Evolutionary conservation across 2,888 invertebrate genomes (phyloP).

Genomic region (Lycaena phlaeas): DNA sequence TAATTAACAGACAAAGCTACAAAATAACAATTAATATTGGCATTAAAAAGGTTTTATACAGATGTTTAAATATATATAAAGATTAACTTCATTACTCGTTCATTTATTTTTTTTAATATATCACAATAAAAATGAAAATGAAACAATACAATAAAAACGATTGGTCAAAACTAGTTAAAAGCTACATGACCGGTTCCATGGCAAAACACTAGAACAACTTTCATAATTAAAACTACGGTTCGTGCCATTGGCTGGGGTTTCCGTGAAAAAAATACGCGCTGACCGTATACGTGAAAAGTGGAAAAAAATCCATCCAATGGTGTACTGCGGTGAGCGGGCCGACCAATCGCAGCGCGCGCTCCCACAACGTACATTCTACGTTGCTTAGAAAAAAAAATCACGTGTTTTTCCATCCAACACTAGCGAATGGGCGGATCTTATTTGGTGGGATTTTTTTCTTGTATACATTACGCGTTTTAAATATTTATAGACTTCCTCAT

Average conservation of each 20-base stretch:
- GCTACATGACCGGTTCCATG: conserved; percentile 9
- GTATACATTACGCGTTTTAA: conserved; percentile 11
- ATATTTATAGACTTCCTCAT: conserved; percentile 8
- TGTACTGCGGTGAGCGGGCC: conserved; percentile 30
- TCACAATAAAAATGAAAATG: not conserved
- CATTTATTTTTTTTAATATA: not conserved
- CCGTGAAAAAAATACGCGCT: conserved; percentile 48
- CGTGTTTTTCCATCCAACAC: conserved; percentile 62
- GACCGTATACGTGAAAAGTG: conserved; percentile 64
- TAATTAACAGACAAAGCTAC: no score
- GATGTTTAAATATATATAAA: no score
- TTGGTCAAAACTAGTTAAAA: conserved; percentile 6
- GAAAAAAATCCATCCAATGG: conserved; percentile 64
- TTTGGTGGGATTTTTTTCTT: conserved; percentile 29
- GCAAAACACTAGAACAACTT: conserved; percentile 36
- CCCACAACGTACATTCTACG: conserved; percentile 62
- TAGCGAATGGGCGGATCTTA: conserved; percentile 50
- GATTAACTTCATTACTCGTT: no score
- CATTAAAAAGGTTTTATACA: no score
- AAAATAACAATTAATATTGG: no score
- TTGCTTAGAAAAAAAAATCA: conserved; percentile 63
- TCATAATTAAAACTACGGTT: conserved; percentile 63
- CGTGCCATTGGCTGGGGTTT: conserved; percentile 57
- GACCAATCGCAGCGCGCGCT: conserved; percentile 44
- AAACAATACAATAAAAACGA: not conserved